phyloP scores from a whole-genome alignment of 2,797 vertebrate genomes.

The Gallinago nigripennis region DNA sequence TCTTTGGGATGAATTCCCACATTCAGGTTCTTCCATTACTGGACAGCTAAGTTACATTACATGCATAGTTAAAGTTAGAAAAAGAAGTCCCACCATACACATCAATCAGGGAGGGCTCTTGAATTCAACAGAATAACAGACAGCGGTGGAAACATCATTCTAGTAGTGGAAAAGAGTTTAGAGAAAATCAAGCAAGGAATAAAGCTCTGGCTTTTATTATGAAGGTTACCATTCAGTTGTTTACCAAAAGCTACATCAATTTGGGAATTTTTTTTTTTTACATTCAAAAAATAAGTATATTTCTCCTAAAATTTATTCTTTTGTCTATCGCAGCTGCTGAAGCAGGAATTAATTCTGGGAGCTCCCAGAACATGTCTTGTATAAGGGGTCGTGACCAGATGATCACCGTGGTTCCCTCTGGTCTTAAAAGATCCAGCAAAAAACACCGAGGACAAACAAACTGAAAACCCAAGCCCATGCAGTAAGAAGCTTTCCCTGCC shows the following conservation, averaged over 20 bases:
- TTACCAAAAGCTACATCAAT: background rate
- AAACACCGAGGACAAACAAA: slow-evolving; percentile 21
- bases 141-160: background rate
- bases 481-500: slow-evolving; percentile 60
- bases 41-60: background rate
- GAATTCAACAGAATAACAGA: background rate
- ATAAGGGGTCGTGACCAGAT: slow-evolving; percentile 10
- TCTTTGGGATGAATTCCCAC: background rate
- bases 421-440: slow-evolving; percentile 47
- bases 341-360: slow-evolving; percentile 7
- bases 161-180: background rate
- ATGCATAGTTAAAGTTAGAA: background rate
- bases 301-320: background rate
- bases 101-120: background rate
- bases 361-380: background rate
- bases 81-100: background rate
- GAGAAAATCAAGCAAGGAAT: background rate
- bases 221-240: background rate
- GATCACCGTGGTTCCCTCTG: slow-evolving; percentile 18
- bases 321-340: background rate
- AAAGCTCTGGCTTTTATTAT: background rate
- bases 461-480: slow-evolving; percentile 18
- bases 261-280: background rate
- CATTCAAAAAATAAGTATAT: background rate
- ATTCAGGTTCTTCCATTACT: background rate